phyloP scores from a whole-genome alignment of 2,888 invertebrate species.

The Lasioglossum leucozonium region DNA sequence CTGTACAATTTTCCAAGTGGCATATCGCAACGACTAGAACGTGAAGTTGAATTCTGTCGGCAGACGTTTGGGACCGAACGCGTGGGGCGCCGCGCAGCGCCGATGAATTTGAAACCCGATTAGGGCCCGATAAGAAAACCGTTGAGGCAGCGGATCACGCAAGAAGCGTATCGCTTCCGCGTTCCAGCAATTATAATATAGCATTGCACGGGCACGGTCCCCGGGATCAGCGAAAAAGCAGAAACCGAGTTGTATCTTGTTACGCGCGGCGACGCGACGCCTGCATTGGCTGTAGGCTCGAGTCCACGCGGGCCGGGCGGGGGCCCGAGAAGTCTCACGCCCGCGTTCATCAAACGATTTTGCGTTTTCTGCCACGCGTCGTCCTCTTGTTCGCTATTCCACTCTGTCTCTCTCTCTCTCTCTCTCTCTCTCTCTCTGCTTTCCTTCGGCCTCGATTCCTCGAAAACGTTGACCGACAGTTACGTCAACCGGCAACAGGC shows the following conservation, averaged over 20 bases:
- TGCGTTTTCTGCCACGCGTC: slow-evolving; percentile 32
- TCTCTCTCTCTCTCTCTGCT: no score
- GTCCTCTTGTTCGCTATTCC: slow-evolving; percentile 11
- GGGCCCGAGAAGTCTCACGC: neutral
- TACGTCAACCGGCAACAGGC: slow-evolving; percentile 33
- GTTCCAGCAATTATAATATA: slow-evolving; percentile 60
- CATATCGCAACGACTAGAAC: neutral
- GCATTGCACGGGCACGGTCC: slow-evolving; percentile 36
- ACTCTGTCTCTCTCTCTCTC: neutral
- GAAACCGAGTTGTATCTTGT: slow-evolving; percentile 49
- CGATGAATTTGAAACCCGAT: slow-evolving; percentile 22
- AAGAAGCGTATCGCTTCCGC: slow-evolving; percentile 51
- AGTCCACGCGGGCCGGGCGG: neutral
- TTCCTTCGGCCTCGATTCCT: slow-evolving; percentile 53
- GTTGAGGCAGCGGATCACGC: slow-evolving; percentile 17
- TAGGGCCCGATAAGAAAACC: slow-evolving; percentile 24
- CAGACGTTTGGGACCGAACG: neutral
- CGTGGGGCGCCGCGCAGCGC: neutral
- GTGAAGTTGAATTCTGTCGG: neutral
- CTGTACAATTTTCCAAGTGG: neutral
- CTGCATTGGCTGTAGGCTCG: neutral
- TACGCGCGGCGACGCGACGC: slow-evolving; percentile 27
- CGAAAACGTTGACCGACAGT: slow-evolving; percentile 48
- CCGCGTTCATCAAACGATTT: slow-evolving; percentile 23
- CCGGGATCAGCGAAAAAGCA: slow-evolving; percentile 51